phyloP scores from a whole-genome alignment of 1,140 invertebrate genomes.

The Microplitis mediator region DNA sequence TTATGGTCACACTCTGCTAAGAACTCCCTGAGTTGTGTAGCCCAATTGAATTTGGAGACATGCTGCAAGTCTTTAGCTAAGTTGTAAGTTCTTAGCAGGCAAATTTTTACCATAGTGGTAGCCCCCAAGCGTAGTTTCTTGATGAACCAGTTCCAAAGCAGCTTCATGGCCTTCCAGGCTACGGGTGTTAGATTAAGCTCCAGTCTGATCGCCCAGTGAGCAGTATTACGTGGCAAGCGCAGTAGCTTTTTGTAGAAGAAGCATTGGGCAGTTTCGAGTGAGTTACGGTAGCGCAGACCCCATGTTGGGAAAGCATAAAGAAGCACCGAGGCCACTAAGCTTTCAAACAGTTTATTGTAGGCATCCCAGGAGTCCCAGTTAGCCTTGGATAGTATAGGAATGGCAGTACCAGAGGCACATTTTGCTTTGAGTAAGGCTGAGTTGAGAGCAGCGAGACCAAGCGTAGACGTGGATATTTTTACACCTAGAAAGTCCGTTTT shows the following conservation, averaged over 20 bases:
- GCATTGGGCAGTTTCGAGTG: conserved; percentile 21
- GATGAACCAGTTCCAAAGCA: background rate
- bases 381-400: background rate
- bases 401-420: conserved; percentile 3
- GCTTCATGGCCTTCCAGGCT: background rate
- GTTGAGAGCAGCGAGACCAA: conserved; percentile 5
- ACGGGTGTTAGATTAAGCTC: conserved; percentile 10
- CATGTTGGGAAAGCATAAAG: conserved; percentile 28
- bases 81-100: background rate
- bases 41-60: conserved; percentile 11
- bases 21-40: conserved; percentile 4
- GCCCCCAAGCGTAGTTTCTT: background rate
- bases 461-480: conserved; percentile 12
- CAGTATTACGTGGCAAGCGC: conserved; percentile 19
- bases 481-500: conserved; percentile 24
- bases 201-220: conserved; percentile 15
- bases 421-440: conserved; percentile 24
- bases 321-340: conserved; percentile 2
- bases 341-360: conserved; percentile 22
- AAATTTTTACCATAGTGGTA: background rate
- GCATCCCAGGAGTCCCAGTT: conserved; percentile 26
- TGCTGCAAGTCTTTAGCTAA: background rate
- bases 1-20: background rate
- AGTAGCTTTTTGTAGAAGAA: conserved; percentile 29
- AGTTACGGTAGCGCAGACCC: conserved; percentile 21